Evolutionary conservation across 1,140 invertebrate genomes (phyloP).

Genomic region (Bicyclus anynana): DNA sequence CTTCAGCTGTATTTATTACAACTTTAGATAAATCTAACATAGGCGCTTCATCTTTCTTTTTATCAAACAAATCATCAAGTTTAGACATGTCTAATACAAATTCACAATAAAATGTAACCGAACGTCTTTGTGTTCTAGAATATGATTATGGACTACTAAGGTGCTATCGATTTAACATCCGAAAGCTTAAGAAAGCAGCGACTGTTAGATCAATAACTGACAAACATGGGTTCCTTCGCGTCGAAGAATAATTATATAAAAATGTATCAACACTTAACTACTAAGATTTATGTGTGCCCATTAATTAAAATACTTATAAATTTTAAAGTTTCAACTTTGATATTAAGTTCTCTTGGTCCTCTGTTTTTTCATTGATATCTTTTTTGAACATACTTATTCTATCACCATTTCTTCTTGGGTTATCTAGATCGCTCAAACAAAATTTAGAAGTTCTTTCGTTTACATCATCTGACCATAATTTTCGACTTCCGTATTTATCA

Average conservation of each 20-base stretch:
- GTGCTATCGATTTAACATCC: slow-evolving; percentile 41
- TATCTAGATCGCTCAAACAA: slow-evolving; percentile 50
- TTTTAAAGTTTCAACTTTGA: slow-evolving; percentile 36
- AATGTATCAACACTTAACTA: background rate
- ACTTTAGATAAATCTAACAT: slow-evolving; percentile 90
- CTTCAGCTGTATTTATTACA: slow-evolving; percentile 86
- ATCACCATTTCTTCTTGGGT: slow-evolving; percentile 54
- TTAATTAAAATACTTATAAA: background rate
- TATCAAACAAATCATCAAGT: slow-evolving; percentile 89
- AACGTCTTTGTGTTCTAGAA: background rate
- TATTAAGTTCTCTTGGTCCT: slow-evolving; percentile 39
- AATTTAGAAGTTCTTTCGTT: slow-evolving; percentile 51
- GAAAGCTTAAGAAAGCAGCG: background rate
- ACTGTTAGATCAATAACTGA: slow-evolving; percentile 9
- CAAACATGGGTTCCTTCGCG: background rate
- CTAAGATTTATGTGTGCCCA: background rate
- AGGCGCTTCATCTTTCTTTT: slow-evolving; percentile 89
- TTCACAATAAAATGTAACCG: background rate
- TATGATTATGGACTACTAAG: background rate
- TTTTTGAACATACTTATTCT: slow-evolving; percentile 54
- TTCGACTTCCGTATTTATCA: slow-evolving; percentile 74
- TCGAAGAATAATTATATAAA: background rate
- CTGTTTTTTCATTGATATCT: slow-evolving; percentile 33
- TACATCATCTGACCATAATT: slow-evolving; percentile 64
- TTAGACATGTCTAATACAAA: slow-evolving; percentile 73